phyloP scores from a whole-genome alignment of 1,140 invertebrate species.

The Heterodera carotae region DNA sequence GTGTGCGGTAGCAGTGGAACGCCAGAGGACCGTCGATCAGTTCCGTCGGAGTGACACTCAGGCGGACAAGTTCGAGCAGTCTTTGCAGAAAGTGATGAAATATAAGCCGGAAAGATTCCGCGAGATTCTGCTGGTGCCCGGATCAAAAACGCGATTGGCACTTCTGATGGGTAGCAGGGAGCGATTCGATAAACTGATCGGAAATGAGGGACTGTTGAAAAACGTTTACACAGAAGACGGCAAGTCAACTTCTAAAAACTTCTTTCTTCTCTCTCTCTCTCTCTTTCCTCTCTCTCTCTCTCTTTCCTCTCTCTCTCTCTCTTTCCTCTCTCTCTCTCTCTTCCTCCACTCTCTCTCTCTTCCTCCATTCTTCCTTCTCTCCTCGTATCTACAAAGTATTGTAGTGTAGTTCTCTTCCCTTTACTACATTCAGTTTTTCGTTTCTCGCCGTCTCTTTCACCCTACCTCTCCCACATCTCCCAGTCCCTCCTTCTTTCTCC shows the following conservation, averaged over 20 bases:
- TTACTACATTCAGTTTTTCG: no score
- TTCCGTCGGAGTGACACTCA: background rate
- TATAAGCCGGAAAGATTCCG: background rate
- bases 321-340: no score
- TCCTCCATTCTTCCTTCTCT: no score
- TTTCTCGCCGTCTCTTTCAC: no score
- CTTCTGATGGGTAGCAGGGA: background rate
- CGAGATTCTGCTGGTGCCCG: background rate
- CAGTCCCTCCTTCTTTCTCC: no score
- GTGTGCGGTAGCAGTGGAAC: background rate
- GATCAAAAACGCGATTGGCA: background rate
- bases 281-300: no score
- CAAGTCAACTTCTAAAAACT: background rate
- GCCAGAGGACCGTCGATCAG: background rate
- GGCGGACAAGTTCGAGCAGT: background rate
- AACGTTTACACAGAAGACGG: background rate
- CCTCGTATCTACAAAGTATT: no score
- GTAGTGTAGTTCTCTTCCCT: no score
- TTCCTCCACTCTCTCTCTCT: no score
- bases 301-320: no score
- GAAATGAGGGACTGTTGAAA: background rate
- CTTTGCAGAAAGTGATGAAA: background rate
- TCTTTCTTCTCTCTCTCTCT: no score
- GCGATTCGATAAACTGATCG: background rate
- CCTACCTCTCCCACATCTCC: no score